These are phyloP conservation scores for Heliornis fulica DNA, from an alignment of 2,113 vertebrate genomes.

Conservation along the genomic window DNA sequence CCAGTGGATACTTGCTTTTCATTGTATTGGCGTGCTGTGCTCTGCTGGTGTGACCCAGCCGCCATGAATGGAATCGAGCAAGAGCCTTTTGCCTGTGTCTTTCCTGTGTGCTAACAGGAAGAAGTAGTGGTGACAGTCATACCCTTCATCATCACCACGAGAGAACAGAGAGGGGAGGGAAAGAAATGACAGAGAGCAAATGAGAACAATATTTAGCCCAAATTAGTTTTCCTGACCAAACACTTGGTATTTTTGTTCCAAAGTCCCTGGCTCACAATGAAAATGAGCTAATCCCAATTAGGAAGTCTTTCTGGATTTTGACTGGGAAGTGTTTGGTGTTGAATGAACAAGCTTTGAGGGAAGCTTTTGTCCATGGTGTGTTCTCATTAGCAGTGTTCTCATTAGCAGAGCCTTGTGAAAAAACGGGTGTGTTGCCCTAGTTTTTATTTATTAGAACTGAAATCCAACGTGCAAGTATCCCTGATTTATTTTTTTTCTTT, in stretches of 20 bases:
- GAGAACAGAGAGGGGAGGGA: not conserved
- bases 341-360: constrained; percentile 29
- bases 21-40: not conserved
- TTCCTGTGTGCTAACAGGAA: constrained; percentile 2
- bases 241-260: constrained; percentile 40
- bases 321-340: constrained; percentile 32
- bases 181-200: not conserved
- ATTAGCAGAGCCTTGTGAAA: constrained; percentile 26
- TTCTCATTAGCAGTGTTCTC: constrained; percentile 58
- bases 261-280: constrained; percentile 29
- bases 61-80: not conserved
- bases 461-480: not conserved
- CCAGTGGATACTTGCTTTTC: not conserved
- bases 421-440: not conserved
- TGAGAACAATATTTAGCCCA: constrained; percentile 48
- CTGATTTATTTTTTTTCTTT: not conserved
- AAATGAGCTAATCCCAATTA: constrained; percentile 50
- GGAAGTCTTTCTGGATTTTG: constrained; percentile 44
- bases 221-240: constrained; percentile 50
- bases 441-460: constrained; percentile 14
- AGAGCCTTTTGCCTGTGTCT: not conserved
- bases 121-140: constrained; percentile 1
- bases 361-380: constrained; percentile 48
- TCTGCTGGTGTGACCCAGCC: constrained; percentile 30
- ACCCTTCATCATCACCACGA: not conserved